Evolutionary conservation across 2,797 vertebrate species (phyloP), one percentile per base, ranked within the genome.

Genomic region (Sylvia borin): DNA sequence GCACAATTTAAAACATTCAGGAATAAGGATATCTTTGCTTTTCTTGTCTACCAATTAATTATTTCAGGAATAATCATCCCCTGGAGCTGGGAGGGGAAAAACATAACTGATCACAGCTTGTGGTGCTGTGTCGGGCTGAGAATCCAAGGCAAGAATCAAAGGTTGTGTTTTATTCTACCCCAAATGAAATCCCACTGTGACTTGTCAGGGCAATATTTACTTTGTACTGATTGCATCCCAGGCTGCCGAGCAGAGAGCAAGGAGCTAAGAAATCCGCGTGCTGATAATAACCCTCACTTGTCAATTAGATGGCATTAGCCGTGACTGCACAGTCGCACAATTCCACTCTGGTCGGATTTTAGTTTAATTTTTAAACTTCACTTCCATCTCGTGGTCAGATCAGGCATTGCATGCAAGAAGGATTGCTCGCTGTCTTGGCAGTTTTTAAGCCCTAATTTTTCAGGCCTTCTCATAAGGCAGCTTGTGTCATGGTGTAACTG

Each of bases 301-400:
- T 80, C 94, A 64, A 20, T 90, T 83, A 74, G 45, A 20, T 38
- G 62, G 20, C 25, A 9, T 43, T 42, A 62, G 66, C 11, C 3
- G 5, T 66, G 78, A 11, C 74, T 84, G 24, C 57, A 3, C 25
- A 51, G 32, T 60, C 6, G 4, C 31, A 18, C 27, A 4, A 4
- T 61, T 66, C 29, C 0, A 0, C 26, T 34, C 31, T 5, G 36
- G 20, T 32, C 27, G 26, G 78, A 22, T 50, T 76, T 72, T 5
- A 34, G 27, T 80, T 90, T 73, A 58, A 91, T 86, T 84, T 94
- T 96, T 95, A 95, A 86, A 45, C 91, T 89, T 93, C 76, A 66
- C 32, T 62, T 66, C 97, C 97, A 95, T 88, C 98, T 97, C 7
- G 95, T 80, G 98, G 96, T n/a, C 26, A 11, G 4, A 5, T 16